Conservation (phyloP, 2,113 vertebrate species). For the Stercorarius parasiticus region DNA sequence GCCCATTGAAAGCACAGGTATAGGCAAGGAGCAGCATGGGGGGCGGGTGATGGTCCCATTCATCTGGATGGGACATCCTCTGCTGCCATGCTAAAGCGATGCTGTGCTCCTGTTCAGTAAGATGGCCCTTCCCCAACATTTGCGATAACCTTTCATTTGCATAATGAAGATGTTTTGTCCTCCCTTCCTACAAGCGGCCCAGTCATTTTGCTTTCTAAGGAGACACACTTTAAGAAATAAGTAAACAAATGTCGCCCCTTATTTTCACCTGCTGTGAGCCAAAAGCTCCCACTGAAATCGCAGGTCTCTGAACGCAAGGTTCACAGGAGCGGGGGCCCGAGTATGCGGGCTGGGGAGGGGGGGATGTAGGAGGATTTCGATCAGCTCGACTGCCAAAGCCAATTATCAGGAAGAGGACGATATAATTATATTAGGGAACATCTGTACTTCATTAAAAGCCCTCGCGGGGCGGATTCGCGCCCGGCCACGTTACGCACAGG, state of each 20-base stretch:
- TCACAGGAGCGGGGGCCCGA: rapidly evolving
- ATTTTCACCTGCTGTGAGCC: not conserved
- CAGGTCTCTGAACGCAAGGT: rapidly evolving
- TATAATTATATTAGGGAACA: constrained; percentile 19
- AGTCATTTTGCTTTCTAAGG: not conserved
- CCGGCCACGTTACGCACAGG: not conserved
- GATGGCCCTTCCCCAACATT: rapidly evolving
- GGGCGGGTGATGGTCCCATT: not conserved
- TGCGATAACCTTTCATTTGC: not conserved
- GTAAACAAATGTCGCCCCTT: not conserved
- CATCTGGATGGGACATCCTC: not conserved
- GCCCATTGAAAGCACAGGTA: rapidly evolving
- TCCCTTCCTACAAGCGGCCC: not conserved
- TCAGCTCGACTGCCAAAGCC: not conserved
- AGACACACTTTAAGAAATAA: not conserved
- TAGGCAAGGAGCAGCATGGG: rapidly evolving
- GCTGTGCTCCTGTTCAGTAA: not conserved
- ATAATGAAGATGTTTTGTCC: not conserved
- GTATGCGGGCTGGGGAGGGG: rapidly evolving
- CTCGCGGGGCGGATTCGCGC: not conserved
- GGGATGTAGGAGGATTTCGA: not conserved
- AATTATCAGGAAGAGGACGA: not conserved
- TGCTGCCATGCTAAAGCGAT: rapidly evolving
- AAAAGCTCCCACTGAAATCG: rapidly evolving
- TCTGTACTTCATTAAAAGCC: constrained; percentile 36